Evolutionary conservation across 1,140 invertebrate genomes (phyloP), one percentile per base, ranked within the genome.

Genomic region (Hyles vespertilio): DNA sequence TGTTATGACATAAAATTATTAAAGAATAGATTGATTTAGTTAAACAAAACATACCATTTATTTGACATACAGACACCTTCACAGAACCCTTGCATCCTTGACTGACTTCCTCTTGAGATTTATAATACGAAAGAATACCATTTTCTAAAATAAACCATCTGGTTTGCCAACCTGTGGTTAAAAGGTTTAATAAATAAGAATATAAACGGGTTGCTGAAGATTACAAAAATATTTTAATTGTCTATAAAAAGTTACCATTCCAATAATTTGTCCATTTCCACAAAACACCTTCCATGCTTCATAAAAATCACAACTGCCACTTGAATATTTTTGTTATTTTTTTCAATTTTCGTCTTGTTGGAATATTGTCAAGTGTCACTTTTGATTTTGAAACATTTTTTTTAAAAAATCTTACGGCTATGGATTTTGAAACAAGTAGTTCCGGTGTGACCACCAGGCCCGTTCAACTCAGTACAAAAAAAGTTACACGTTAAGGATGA

Each of bases 201-300:
- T 45, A 48, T 10, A 48, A 46, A 54, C 12, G 40, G 9, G 2
- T 61, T 22, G 22, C 0, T 22, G 22, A 22, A 22, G 22, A 54
- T 2, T 50, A 22, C 32, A 46, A 32, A 44, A 44, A 51, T 60
- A 47, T 44, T 45, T 32, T 49, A 40, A 48, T 49, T 43, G 32
- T 12, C 51, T 43, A n/a, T 5, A 22, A 51, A 11, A 47, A 43
- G 91, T 92, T 90, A 94, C 94, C 94, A 83, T 93, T 95, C 91
- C 94, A 94, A 83, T 95, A 95, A 90, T 95, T 95, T 63, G 94
- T 95, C 94, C 94, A 95, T 89, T 95, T 95, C 92, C 92, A 94
- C 22, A 95, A 89, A 65, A 93, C 88, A 54, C 94, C 94, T 90
- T 95, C 94, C 94, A 95, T 95, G 7, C 7, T 47, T n/a, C 22